phyloP scores from a whole-genome alignment of 2,888 invertebrate genomes.

The Caenorhabditis doughertyi region DNA sequence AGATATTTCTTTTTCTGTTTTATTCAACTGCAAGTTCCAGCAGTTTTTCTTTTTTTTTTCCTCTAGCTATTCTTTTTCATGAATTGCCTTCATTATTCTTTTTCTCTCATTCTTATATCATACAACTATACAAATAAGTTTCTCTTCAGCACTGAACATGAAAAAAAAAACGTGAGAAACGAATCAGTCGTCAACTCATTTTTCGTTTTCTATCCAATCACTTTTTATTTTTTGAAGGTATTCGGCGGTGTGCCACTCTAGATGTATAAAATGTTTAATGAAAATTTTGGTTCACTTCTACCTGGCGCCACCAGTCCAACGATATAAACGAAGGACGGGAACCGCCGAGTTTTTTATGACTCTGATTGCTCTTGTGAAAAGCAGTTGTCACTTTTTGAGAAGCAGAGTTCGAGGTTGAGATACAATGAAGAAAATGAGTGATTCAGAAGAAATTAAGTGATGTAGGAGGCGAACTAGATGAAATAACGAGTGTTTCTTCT shows the following conservation, averaged over 20 bases:
- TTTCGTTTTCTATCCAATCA: slow-evolving; percentile 45
- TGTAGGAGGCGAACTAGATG: slow-evolving; percentile 31
- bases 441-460: slow-evolving; percentile 31
- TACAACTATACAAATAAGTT: slow-evolving; percentile 17
- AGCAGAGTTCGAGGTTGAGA: slow-evolving; percentile 14
- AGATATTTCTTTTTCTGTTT: background rate
- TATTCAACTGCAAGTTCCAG: too few species aligned
- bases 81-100: slow-evolving; percentile 41
- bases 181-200: background rate
- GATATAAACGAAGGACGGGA: background rate
- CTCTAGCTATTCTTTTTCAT: slow-evolving; percentile 2
- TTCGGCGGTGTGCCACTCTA: slow-evolving; percentile 4
- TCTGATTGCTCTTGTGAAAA: slow-evolving; percentile 6
- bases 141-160: background rate
- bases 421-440: slow-evolving; percentile 3
- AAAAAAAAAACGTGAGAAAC: slow-evolving; percentile 1
- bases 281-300: slow-evolving; percentile 14
- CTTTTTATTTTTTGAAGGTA: slow-evolving; percentile 34
- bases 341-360: slow-evolving; percentile 36
- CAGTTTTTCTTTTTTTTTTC: background rate
- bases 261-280: slow-evolving; percentile 41
- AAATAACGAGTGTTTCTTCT: slow-evolving; percentile 30
- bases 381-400: slow-evolving; percentile 12
- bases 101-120: background rate
- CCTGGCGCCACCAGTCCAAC: slow-evolving; percentile 43